Conservation (phyloP, 1,140 invertebrate genomes). For the Papilio polyxenes region DNA sequence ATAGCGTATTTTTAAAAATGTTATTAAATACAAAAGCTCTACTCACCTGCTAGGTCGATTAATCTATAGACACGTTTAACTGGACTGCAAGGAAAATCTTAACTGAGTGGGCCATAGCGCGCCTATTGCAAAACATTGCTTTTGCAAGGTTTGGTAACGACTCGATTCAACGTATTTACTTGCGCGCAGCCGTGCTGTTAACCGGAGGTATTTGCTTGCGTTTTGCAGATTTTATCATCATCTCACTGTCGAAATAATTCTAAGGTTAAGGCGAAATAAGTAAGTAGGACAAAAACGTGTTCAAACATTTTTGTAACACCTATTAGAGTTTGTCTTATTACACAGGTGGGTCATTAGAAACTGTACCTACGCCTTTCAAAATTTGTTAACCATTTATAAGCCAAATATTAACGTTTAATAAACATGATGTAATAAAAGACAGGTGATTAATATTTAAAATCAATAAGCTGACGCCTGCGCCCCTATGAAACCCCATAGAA, state of each 20-base stretch:
- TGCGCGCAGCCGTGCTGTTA: background rate
- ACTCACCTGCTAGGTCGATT: conserved; percentile 11
- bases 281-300: conserved; percentile 9
- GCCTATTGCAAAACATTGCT: conserved; percentile 29
- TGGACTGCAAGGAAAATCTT: conserved; percentile 33
- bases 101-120: conserved; percentile 16
- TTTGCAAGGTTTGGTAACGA: conserved; percentile 34
- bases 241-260: conserved; percentile 12
- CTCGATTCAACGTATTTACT: conserved; percentile 22
- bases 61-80: conserved; percentile 29
- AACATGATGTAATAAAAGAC: too few relatives aligned
- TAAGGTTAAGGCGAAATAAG: conserved; percentile 7
- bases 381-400: too few relatives aligned
- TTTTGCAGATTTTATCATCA: conserved; percentile 26
- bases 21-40: conserved; percentile 7
- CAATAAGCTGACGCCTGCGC: too few relatives aligned
- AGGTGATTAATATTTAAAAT: too few relatives aligned
- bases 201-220: background rate
- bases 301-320: conserved; percentile 5
- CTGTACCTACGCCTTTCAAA: background rate
- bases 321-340: background rate
- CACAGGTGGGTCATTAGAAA: background rate
- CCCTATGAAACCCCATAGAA: too few relatives aligned
- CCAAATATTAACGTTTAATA: too few relatives aligned
- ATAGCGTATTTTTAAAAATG: conserved; percentile 6